Conservation (phyloP, 1,140 invertebrate species). For the Pachyrhynchus sulphureomaculatus region DNA sequence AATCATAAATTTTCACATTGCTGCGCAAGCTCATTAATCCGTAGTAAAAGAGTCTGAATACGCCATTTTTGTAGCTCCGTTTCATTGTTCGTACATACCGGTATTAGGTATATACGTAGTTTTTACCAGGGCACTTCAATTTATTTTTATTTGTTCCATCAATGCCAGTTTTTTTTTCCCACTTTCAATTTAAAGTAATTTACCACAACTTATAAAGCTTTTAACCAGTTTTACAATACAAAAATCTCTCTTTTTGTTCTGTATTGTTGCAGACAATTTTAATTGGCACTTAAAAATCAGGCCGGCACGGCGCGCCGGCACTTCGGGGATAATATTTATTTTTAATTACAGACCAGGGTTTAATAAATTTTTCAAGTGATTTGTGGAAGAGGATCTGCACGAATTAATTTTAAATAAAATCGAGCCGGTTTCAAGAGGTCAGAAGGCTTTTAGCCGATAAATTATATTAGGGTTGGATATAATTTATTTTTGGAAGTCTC, state of each 20-base stretch:
- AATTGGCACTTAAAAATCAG: constrained; percentile 3
- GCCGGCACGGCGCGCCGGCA: not conserved
- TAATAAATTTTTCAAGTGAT: constrained; percentile 10
- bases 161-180: too few relatives aligned
- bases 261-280: constrained; percentile 5
- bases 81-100: too few relatives aligned
- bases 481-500: constrained; percentile 8
- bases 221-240: not conserved
- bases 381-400: not conserved
- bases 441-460: constrained; percentile 4
- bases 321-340: constrained; percentile 4
- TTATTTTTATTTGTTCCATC: too few relatives aligned
- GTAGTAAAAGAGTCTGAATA: too few relatives aligned
- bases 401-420: constrained; percentile 11
- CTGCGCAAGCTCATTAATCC: too few relatives aligned
- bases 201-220: too few relatives aligned
- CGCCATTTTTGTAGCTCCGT: too few relatives aligned
- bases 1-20: too few relatives aligned
- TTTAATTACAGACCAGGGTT: constrained; percentile 2
- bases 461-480: constrained; percentile 5
- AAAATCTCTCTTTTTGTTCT: not conserved
- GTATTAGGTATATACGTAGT: too few relatives aligned
- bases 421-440: not conserved
- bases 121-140: too few relatives aligned
- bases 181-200: too few relatives aligned